A percentile compares a stretch with the other conserved stretches of the same genome.
Evolutionary conservation across 2,113 vertebrate genomes (phyloP).

Genomic region (Caranx melampygus): DNA sequence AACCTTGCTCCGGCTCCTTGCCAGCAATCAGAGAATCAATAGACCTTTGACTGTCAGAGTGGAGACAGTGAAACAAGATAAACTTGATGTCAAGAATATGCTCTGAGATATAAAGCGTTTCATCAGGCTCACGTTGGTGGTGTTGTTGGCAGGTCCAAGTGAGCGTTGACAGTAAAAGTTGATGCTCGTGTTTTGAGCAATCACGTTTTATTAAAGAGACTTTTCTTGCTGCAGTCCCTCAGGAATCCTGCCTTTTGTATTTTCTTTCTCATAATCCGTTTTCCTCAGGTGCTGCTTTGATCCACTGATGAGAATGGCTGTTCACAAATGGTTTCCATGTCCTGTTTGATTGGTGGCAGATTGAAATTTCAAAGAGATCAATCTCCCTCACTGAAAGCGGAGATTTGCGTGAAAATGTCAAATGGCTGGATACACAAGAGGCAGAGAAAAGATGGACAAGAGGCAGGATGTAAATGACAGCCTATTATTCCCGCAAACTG

Average conservation of each 20-base stretch:
- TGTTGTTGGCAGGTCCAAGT: not conserved
- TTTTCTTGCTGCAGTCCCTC: constrained; percentile 21
- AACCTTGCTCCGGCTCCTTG: constrained; percentile 39
- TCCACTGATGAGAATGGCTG: constrained; percentile 39
- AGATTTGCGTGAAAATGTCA: constrained; percentile 53
- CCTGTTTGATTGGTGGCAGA: constrained; percentile 58
- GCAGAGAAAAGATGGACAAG: constrained; percentile 21
- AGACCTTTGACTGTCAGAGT: constrained; percentile 24
- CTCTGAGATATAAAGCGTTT: constrained; percentile 16
- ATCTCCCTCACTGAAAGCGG: constrained; percentile 23
- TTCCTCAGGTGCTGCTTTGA: not conserved
- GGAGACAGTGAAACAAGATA: constrained; percentile 17
- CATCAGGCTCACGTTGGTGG: not conserved
- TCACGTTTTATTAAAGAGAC: constrained; percentile 48
- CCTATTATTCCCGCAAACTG: constrained; percentile 1
- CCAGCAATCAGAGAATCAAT: constrained; percentile 51
- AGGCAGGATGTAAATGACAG: constrained; percentile 11
- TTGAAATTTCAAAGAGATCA: constrained; percentile 60
- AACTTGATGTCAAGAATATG: constrained; percentile 15
- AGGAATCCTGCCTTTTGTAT: constrained; percentile 29
- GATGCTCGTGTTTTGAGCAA: not conserved
- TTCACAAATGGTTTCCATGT: constrained; percentile 60
- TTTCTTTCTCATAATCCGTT: constrained; percentile 38
- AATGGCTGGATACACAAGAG: constrained; percentile 25
- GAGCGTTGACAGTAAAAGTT: not conserved